Evolutionary conservation across 35 echinoderm and acorn worm species (phyloP).

Genomic region (Lytechinus pictus): DNA sequence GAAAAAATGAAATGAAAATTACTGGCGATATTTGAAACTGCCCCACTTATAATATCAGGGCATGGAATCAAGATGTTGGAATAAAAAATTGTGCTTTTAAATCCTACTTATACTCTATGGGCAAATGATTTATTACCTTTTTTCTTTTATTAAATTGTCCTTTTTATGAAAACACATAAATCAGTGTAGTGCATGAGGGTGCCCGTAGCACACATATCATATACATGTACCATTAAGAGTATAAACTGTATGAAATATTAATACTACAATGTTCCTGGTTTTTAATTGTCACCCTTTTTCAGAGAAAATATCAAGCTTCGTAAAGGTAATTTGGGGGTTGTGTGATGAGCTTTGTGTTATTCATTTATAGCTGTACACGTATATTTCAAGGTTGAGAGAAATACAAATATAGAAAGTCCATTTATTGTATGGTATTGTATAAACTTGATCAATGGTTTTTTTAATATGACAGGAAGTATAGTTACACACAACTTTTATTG

Average conservation of each 20-base stretch:
- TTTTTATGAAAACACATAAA: too few species aligned
- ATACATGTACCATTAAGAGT: background rate
- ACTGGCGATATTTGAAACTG: too few species aligned
- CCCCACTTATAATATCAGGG: too few species aligned
- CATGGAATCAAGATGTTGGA: too few species aligned
- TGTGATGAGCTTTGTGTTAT: conserved; percentile 22
- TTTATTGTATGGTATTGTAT: background rate
- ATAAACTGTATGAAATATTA: background rate
- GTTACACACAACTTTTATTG: too few species aligned
- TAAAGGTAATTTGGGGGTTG: conserved; percentile 47
- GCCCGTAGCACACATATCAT: background rate
- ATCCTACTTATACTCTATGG: too few species aligned
- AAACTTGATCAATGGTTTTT: background rate
- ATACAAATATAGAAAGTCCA: background rate
- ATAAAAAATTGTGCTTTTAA: too few species aligned
- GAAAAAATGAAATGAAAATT: too few species aligned
- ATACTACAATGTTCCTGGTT: background rate
- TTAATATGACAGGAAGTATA: too few species aligned
- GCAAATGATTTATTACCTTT: background rate
- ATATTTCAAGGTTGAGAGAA: background rate
- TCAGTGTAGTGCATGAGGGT: background rate
- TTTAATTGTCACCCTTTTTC: conserved; percentile 25
- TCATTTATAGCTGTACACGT: background rate
- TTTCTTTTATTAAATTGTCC: background rate
- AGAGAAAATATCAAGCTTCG: conserved; percentile 31